Percentiles rank a stretch among this genome's conserved stretches.
Evolutionary conservation across 2,113 vertebrate genomes (phyloP).

Genomic region (Channa argus): DNA sequence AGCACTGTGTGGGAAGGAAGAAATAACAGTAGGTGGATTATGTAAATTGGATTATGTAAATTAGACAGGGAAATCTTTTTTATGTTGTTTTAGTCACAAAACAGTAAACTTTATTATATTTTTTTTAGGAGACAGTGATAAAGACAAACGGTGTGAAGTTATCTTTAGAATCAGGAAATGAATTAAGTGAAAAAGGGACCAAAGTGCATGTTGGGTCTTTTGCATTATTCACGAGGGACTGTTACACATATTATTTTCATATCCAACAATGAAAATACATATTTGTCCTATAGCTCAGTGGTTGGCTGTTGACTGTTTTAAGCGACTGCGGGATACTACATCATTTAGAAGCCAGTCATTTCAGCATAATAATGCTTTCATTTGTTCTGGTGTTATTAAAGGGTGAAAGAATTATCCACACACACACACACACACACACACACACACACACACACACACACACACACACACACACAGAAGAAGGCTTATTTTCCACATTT

Average conservation of each 20-base stretch:
- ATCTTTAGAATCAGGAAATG: slow-evolving; percentile 43
- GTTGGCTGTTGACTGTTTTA: slow-evolving; percentile 46
- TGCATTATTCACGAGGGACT: slow-evolving; percentile 74
- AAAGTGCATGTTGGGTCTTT: slow-evolving; percentile 49
- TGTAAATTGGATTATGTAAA: slow-evolving; percentile 67
- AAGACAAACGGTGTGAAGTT: slow-evolving; percentile 65
- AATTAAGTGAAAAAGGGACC: slow-evolving; percentile 63
- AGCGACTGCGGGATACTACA: slow-evolving; percentile 35
- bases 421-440: neutral
- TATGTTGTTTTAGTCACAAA: slow-evolving; percentile 41
- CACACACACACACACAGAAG: neutral
- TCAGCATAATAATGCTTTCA: slow-evolving; percentile 19
- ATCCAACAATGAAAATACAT: slow-evolving; percentile 55
- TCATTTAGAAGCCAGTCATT: slow-evolving; percentile 37
- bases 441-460: neutral
- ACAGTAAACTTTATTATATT: slow-evolving; percentile 49
- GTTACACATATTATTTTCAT: slow-evolving; percentile 55
- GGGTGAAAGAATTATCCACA: slow-evolving; percentile 12
- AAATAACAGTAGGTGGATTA: slow-evolving; percentile 4
- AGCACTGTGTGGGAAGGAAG: slow-evolving; percentile 21
- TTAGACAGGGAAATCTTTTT: slow-evolving; percentile 42
- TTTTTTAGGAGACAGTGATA: slow-evolving; percentile 41
- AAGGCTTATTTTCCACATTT: slow-evolving; percentile 26
- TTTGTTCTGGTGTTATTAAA: slow-evolving; percentile 19
- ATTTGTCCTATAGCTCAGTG: slow-evolving; percentile 24